phyloP scores from a whole-genome alignment of 2,888 invertebrate genomes.

The Xanthia togata region DNA sequence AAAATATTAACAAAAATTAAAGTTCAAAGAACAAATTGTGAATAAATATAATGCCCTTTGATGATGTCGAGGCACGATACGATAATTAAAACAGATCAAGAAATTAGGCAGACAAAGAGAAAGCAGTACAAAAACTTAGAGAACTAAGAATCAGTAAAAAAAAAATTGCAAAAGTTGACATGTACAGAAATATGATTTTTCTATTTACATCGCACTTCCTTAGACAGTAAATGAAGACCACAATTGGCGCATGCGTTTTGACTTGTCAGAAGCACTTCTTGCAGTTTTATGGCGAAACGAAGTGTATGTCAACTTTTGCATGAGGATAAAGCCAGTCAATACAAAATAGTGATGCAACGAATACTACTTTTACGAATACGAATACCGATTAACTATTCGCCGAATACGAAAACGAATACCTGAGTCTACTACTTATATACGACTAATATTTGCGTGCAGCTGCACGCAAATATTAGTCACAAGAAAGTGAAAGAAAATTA shows the following conservation, averaged over 20 bases:
- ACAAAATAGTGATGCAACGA: not conserved
- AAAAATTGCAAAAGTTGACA: constrained; percentile 58
- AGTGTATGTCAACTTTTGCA: constrained; percentile 59
- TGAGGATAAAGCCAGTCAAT: constrained; percentile 20
- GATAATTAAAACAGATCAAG: constrained; percentile 40
- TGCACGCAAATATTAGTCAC: too few relatives aligned
- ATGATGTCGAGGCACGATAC: constrained; percentile 16
- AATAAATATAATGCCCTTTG: constrained; percentile 51
- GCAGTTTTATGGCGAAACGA: constrained; percentile 32
- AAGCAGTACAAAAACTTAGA: constrained; percentile 53
- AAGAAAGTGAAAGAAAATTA: too few relatives aligned
- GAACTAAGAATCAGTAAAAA: constrained; percentile 38
- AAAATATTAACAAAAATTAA: constrained; percentile 58
- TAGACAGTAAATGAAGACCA: constrained; percentile 36
- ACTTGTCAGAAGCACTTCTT: constrained; percentile 12
- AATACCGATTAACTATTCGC: too few relatives aligned
- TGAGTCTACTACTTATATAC: too few relatives aligned
- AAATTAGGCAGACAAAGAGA: constrained; percentile 31
- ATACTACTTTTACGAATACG: too few relatives aligned
- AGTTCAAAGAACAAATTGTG: constrained; percentile 47
- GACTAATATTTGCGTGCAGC: too few relatives aligned
- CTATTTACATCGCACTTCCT: constrained; percentile 50
- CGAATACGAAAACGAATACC: too few relatives aligned
- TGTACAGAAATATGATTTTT: constrained; percentile 50
- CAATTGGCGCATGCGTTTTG: constrained; percentile 58